Conservation (phyloP, 2,113 vertebrate species). For the Plecturocebus donacophilus region DNA sequence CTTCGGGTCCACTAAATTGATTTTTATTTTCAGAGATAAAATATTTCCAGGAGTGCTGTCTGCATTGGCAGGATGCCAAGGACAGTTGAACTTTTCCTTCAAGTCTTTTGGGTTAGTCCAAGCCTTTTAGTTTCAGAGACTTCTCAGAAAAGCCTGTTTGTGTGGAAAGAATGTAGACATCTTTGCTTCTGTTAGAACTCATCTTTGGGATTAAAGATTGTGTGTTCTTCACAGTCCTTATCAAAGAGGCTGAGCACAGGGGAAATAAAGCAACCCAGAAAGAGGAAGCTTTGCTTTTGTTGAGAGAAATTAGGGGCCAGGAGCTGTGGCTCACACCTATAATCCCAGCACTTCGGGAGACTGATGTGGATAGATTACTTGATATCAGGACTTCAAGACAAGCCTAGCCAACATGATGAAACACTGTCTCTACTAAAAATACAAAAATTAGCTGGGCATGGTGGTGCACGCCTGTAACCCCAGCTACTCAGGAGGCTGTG, state of each 20-base stretch:
- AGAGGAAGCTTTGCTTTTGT: not conserved
- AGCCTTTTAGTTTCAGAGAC: not conserved
- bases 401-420: no score
- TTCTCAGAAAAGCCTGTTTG: not conserved
- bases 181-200: not conserved
- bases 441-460: no score
- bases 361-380: no score
- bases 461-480: no score
- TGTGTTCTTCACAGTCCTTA: not conserved
- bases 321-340: no score
- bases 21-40: slow-evolving; percentile 78
- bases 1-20: slow-evolving; percentile 70
- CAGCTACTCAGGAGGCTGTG: no score
- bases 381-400: no score
- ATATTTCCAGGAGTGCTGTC: slow-evolving; percentile 66
- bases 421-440: no score
- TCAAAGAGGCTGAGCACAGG: not conserved
- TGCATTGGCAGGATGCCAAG: slow-evolving; percentile 59
- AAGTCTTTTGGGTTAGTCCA: slow-evolving; percentile 5
- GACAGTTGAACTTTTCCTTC: slow-evolving; percentile 57
- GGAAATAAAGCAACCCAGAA: not conserved
- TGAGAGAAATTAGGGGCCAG: not conserved
- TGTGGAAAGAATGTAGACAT: not conserved
- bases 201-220: not conserved
- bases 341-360: no score